These are phyloP conservation scores for Gymnothorax javanicus DNA, from an alignment of 2,797 vertebrate genomes.

Conservation along the genomic window DNA sequence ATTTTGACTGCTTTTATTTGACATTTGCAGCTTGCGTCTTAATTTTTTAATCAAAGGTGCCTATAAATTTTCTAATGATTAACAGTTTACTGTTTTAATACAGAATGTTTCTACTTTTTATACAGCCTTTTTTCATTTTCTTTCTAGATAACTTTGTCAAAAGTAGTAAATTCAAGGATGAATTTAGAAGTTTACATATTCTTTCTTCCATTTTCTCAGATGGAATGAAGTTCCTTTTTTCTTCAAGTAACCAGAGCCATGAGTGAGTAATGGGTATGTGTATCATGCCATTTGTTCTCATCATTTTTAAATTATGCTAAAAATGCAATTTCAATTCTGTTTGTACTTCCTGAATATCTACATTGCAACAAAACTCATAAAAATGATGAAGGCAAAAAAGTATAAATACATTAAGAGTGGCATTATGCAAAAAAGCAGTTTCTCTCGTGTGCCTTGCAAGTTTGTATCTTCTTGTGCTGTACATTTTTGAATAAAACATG, in stretches of 20 bases:
- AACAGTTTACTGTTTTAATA: neutral
- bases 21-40: too few relatives aligned
- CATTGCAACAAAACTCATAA: too few relatives aligned
- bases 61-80: too few relatives aligned
- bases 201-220: neutral
- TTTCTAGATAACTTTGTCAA: neutral
- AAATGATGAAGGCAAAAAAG: too few relatives aligned
- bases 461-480: neutral
- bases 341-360: neutral
- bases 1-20: too few relatives aligned
- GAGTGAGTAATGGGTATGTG: constrained; percentile 10
- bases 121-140: neutral
- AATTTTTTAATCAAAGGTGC: too few relatives aligned
- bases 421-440: constrained; percentile 2
- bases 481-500: neutral
- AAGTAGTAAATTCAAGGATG: neutral
- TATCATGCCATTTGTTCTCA: neutral
- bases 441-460: neutral
- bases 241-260: neutral
- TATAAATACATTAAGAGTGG: constrained; percentile 62
- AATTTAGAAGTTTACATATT: neutral
- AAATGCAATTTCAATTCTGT: constrained; percentile 37
- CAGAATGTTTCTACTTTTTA: neutral
- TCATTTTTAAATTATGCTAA: neutral
- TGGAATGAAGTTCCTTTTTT: neutral